Base-by-base conservation (phyloP, 1,140 invertebrate genomes). In the Monochamus saltuarius region DNA sequence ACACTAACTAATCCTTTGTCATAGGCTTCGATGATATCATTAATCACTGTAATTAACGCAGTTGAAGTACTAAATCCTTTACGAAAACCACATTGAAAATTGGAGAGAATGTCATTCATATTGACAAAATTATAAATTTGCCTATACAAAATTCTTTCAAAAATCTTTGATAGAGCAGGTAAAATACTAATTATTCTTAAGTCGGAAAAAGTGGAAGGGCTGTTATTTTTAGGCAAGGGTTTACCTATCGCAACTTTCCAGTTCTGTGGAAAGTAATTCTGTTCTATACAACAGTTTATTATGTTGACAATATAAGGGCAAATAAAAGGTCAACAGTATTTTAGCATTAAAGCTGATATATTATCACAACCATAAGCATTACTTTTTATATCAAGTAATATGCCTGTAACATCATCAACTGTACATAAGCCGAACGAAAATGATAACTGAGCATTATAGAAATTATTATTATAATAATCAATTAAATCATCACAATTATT, bases 181-280 rank as follows among this genome's bases (percentile, higher is more conserved):
- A 68, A 46, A 17, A 68, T 40, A 39, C 60, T 66, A 13, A 66
- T 68, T 2, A 64, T 52, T 38, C 63, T 49, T 6, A 66, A 17
- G 45, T 68, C 53, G 17, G 56, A 62, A 35, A 59, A 42, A 10
- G 56, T 19, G 9, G 17, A 37, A 35, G 61, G 51, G 7, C 62
- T 43, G 39, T 19, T 34, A 7, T 11, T 40, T 49, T 67, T 68
- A 10, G 59, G 63, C 4, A 65, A 29, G 10, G 63, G 66, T 45
- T 35, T 46, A 13, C 65, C 66, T 19, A 47, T 34, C 11, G 66
- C 59, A 1, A 16, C 22, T 57, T 68, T 65, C 63, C 66, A 68
- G 7, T 34, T 7, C 3, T 34, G 19, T 50, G 22, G 47, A 34
- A 50, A 42, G 13, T 34, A 19, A 42, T 36, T 22, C 37, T 49